A percentile compares a stretch with the other conserved stretches of the same genome.
Evolutionary conservation across 2,888 invertebrate genomes (phyloP).

Genomic region (Drosophila differens): DNA sequence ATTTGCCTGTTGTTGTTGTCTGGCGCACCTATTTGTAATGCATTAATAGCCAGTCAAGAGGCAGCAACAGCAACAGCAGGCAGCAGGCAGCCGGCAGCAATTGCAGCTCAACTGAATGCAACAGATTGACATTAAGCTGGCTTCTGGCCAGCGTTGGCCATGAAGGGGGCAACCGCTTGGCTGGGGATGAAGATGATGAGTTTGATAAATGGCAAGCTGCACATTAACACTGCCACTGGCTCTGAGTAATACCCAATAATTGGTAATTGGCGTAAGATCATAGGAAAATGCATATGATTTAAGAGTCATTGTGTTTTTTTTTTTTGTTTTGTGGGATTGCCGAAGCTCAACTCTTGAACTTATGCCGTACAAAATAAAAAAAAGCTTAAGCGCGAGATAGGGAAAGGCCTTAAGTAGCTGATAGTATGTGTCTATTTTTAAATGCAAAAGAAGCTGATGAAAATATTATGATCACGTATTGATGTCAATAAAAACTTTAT

Average conservation of each 20-base stretch:
- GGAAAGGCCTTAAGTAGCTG: conserved; percentile 1
- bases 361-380: not conserved
- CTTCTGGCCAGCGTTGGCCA: conserved; percentile 42
- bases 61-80: conserved; percentile 31
- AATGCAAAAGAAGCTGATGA: not conserved
- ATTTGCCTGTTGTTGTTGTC: conserved; percentile 44
- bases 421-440: not conserved
- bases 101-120: conserved; percentile 45
- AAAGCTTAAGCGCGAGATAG: not conserved
- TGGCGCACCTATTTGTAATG: conserved; percentile 80
- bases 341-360: conserved; percentile 12
- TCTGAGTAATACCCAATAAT: conserved; percentile 45
- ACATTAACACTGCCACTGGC: conserved; percentile 48
- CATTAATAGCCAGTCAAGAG: conserved; percentile 69
- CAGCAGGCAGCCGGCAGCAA: conserved; percentile 41
- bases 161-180: conserved; percentile 35
- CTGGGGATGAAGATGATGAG: conserved; percentile 44
- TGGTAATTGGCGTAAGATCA: conserved; percentile 40
- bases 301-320: conserved; percentile 8
- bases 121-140: conserved; percentile 76
- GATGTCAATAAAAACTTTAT: not conserved
- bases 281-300: conserved; percentile 26
- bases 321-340: not conserved
- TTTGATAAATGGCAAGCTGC: conserved; percentile 60
- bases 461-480: not conserved